These are phyloP conservation scores for Sterna hirundo DNA, from an alignment of 2,113 vertebrate genomes.

Conservation along the genomic window DNA sequence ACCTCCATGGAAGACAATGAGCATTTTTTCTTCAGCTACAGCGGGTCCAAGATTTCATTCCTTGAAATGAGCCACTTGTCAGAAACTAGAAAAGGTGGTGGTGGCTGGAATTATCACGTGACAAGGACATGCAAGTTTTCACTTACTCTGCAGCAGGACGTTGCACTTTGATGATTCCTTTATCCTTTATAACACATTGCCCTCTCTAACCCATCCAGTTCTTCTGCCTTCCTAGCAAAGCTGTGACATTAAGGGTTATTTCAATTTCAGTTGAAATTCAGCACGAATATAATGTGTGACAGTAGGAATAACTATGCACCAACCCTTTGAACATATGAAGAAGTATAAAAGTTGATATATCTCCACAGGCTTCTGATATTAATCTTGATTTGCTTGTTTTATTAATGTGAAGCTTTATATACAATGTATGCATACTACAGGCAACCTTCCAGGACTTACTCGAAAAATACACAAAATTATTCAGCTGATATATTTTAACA, in stretches of 20 bases:
- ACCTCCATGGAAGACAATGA: neutral
- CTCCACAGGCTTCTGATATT: neutral
- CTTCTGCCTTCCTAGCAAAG: neutral
- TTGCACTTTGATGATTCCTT: neutral
- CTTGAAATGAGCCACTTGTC: neutral
- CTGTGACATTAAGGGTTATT: neutral
- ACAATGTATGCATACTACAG: neutral
- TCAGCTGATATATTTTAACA: neutral
- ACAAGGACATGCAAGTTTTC: neutral
- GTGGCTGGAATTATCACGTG: neutral
- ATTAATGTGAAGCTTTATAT: neutral
- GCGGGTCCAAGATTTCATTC: accelerated
- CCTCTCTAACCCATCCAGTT: neutral
- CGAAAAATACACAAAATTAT: neutral
- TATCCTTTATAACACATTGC: neutral
- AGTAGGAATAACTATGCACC: neutral
- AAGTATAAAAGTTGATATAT: neutral
- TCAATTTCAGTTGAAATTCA: neutral
- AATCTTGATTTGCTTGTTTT: neutral
- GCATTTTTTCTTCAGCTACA: neutral
- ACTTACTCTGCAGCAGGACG: neutral
- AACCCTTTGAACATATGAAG: neutral
- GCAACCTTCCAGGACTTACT: neutral
- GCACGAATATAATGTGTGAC: neutral
- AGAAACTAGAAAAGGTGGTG: neutral